These are phyloP conservation scores for Coecobrya sp. DNA, from an alignment of 2,888 invertebrate species.

Conservation along the genomic window DNA sequence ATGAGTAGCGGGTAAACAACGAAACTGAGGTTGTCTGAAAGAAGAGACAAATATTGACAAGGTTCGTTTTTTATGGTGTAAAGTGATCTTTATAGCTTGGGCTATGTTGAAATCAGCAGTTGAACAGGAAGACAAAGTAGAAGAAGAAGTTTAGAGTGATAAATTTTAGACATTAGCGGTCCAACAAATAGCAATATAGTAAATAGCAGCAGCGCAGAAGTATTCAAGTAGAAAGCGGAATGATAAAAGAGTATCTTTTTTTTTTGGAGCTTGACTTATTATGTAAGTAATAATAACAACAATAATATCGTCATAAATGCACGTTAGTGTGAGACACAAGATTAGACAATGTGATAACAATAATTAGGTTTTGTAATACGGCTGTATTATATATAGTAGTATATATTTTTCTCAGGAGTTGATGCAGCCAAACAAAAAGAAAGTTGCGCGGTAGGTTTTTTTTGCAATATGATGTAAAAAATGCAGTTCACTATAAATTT, in stretches of 20 bases:
- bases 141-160: conserved; percentile 23
- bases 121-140: conserved; percentile 49
- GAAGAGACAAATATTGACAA: conserved; percentile 46
- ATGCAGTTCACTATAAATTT: conserved; percentile 47
- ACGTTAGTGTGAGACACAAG: conserved; percentile 38
- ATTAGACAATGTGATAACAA: background rate
- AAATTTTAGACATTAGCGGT: conserved; percentile 7
- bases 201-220: background rate
- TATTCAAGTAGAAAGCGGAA: conserved; percentile 52
- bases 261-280: background rate
- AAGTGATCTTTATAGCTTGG: background rate
- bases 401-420: background rate
- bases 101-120: conserved; percentile 26
- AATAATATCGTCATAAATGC: conserved; percentile 29
- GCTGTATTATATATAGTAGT: background rate
- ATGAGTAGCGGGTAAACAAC: conserved; percentile 9
- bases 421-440: background rate
- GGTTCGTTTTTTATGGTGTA: conserved; percentile 1
- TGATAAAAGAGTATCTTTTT: conserved; percentile 61
- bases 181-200: background rate
- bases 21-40: conserved; percentile 40
- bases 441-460: conserved; percentile 18
- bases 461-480: conserved; percentile 14
- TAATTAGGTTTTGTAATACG: background rate
- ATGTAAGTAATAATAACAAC: background rate